phyloP scores from a whole-genome alignment of 2,797 vertebrate genomes.

The Nothura maculosa region DNA sequence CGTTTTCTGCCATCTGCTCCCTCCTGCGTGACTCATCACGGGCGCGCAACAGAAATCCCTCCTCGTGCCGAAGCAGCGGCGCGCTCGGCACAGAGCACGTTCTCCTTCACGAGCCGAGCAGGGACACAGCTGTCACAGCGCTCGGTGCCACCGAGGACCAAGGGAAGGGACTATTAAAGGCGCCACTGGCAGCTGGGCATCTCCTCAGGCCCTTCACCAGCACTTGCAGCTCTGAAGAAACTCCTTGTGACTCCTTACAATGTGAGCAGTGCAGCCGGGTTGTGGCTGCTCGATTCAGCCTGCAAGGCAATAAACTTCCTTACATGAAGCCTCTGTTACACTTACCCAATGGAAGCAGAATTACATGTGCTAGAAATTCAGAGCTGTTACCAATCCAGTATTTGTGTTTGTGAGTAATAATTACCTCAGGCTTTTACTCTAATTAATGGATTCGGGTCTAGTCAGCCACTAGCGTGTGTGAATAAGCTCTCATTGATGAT shows the following conservation, averaged over 20 bases:
- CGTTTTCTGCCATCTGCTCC: constrained; percentile 16
- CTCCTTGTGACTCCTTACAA: not conserved
- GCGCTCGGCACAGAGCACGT: not conserved
- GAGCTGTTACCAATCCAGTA: not conserved
- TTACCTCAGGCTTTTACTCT: constrained; percentile 11
- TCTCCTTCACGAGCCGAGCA: not conserved
- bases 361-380: not conserved
- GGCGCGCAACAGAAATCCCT: not conserved
- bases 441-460: not conserved
- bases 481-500: not conserved
- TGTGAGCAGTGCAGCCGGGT: not conserved
- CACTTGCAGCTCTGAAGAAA: not conserved
- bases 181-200: not conserved
- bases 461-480: not conserved
- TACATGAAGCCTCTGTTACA: not conserved
- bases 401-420: not conserved
- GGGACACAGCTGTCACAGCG: not conserved
- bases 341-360: not conserved
- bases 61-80: not conserved
- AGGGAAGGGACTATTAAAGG: not conserved
- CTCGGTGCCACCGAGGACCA: not conserved
- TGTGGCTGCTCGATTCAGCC: not conserved
- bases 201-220: not conserved
- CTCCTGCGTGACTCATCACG: constrained; percentile 4
- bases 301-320: not conserved